Conservation (phyloP, 2,113 vertebrate genomes). For the Rhabdornis inornatus region DNA sequence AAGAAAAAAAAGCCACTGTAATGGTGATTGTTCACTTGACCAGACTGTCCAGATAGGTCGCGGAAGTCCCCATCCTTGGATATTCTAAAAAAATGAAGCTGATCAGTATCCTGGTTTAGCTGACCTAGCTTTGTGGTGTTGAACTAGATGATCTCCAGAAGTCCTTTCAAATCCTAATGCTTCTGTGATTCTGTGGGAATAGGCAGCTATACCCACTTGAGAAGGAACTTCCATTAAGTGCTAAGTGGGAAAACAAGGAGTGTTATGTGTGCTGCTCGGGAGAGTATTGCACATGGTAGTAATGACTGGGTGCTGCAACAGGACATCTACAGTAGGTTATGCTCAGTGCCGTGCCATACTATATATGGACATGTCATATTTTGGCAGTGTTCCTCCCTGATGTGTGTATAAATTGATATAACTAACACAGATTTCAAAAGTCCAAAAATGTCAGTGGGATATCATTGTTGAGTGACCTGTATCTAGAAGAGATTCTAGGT, state of each 20-base stretch:
- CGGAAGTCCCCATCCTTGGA: background rate
- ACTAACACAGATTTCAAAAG: background rate
- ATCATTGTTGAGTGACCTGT: fast-evolving
- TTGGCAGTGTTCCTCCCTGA: background rate
- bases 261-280: background rate
- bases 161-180: background rate
- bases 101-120: background rate
- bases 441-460: background rate
- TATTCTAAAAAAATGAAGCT: background rate
- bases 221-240: background rate
- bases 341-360: background rate
- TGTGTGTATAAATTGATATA: background rate
- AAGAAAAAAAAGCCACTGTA: background rate
- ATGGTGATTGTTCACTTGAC: background rate
- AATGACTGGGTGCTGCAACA: background rate
- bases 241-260: background rate
- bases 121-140: background rate
- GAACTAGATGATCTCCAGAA: background rate
- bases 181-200: background rate
- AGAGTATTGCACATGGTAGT: background rate
- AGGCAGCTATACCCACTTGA: background rate
- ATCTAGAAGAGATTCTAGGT: background rate
- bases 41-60: background rate
- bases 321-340: background rate
- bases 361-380: background rate